phyloP scores from a whole-genome alignment of 2,888 invertebrate genomes.

The Pachymerium ferrugineum region DNA sequence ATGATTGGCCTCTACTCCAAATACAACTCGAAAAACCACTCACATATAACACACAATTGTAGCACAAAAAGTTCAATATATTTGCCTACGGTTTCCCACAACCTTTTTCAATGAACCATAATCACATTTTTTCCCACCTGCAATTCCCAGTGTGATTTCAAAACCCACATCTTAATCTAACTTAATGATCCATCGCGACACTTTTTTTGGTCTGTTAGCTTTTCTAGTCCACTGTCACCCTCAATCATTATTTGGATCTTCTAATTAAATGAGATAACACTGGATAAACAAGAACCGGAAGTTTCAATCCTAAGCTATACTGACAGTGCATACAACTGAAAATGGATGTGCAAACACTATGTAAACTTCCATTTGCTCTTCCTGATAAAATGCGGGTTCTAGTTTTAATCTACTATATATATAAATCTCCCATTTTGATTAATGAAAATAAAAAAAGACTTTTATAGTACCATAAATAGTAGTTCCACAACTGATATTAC shows the following conservation, averaged over 20 bases:
- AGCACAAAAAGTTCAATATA: not conserved
- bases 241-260: not conserved
- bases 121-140: constrained; percentile 6
- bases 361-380: too few relatives aligned
- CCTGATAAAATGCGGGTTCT: too few relatives aligned
- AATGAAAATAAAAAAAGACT: too few relatives aligned
- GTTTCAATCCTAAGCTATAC: not conserved
- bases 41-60: not conserved
- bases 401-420: too few relatives aligned
- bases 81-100: constrained; percentile 8
- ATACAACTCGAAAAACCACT: constrained; percentile 4
- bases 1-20: constrained; percentile 5
- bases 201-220: too few relatives aligned
- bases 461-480: too few relatives aligned
- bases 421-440: too few relatives aligned
- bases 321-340: not conserved
- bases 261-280: not conserved
- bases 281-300: not conserved
- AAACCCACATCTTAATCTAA: too few relatives aligned
- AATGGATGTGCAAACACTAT: not conserved
- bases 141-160: not conserved
- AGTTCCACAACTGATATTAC: too few relatives aligned
- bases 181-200: too few relatives aligned
- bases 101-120: constrained; percentile 15
- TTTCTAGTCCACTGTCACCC: not conserved